phyloP scores from a whole-genome alignment of 2,888 invertebrate species.

The Atrina japonica region DNA sequence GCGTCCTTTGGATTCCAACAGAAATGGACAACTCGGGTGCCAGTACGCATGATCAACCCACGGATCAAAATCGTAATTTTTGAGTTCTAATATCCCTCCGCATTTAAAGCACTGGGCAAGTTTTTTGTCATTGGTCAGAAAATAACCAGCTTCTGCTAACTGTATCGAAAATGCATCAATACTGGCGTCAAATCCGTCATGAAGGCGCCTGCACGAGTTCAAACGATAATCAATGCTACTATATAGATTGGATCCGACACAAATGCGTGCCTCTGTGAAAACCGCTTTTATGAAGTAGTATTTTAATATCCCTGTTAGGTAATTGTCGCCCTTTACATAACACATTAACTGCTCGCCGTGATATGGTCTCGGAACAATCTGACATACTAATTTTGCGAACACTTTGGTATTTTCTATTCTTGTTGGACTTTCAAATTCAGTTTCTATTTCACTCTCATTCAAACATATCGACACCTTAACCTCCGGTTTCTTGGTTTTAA shows the following conservation, averaged over 20 bases:
- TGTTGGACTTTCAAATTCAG: conserved; percentile 13
- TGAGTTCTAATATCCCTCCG: conserved; percentile 34
- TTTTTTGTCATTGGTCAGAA: conserved; percentile 25
- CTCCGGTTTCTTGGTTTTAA: background rate
- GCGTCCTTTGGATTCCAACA: conserved; percentile 22
- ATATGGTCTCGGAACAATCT: conserved; percentile 23
- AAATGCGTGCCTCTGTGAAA: conserved; percentile 17
- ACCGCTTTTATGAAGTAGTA: conserved; percentile 32
- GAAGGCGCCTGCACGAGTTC: conserved; percentile 25
- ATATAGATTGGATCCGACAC: background rate
- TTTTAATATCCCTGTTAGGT: conserved; percentile 31
- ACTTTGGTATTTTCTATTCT: conserved; percentile 1
- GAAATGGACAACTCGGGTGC: conserved; percentile 35
- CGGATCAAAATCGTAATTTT: conserved; percentile 36
- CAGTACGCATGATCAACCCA: conserved; percentile 37
- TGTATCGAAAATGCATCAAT: conserved; percentile 31
- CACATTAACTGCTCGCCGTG: conserved; percentile 36
- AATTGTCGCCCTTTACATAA: conserved; percentile 39
- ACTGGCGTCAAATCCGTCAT: conserved; percentile 30
- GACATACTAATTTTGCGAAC: conserved; percentile 27
- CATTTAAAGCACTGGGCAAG: conserved; percentile 39
- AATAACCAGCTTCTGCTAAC: conserved; percentile 37
- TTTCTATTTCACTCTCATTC: conserved; percentile 20
- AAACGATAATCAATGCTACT: conserved; percentile 7
- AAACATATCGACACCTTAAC: conserved; percentile 16